phyloP scores from a whole-genome alignment of 2,113 vertebrate species.

The Planiliza haematocheilus region DNA sequence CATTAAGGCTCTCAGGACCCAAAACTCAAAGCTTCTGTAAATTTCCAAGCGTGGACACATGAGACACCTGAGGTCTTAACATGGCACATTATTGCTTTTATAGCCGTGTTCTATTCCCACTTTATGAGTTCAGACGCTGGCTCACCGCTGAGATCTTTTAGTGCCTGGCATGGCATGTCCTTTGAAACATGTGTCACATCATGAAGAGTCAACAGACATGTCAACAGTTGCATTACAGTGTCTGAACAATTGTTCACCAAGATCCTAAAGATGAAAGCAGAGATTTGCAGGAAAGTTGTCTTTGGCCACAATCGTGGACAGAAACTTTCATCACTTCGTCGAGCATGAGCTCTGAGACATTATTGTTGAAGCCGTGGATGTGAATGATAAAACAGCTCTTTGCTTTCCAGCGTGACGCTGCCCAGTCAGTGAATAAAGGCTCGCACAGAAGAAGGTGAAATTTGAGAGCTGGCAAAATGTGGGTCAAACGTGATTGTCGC shows the following conservation, averaged over 20 bases:
- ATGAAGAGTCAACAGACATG: slow-evolving; percentile 58
- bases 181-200: slow-evolving; percentile 61
- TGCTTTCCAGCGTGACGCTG: slow-evolving; percentile 35
- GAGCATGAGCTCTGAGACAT: not conserved
- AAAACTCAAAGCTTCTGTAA: slow-evolving; percentile 26
- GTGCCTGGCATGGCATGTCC: slow-evolving; percentile 40
- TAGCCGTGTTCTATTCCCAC: not conserved
- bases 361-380: not conserved
- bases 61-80: slow-evolving; percentile 45
- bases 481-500: slow-evolving; percentile 78
- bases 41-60: not conserved
- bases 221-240: slow-evolving; percentile 38
- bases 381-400: not conserved
- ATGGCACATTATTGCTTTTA: slow-evolving; percentile 40
- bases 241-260: not conserved
- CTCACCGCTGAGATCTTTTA: slow-evolving; percentile 31
- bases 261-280: too few species aligned
- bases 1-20: not conserved
- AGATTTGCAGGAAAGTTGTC: not conserved
- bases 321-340: not conserved
- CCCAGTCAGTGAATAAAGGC: slow-evolving; percentile 36
- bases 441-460: slow-evolving; percentile 50
- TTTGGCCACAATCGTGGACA: not conserved
- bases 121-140: slow-evolving; percentile 51
- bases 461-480: slow-evolving; percentile 77